Percentiles rank a stretch among this genome's conserved stretches.
These are phyloP conservation scores for Microctenopoma lineatum DNA, from an alignment of 2,797 vertebrate species.

Conservation along the genomic window DNA sequence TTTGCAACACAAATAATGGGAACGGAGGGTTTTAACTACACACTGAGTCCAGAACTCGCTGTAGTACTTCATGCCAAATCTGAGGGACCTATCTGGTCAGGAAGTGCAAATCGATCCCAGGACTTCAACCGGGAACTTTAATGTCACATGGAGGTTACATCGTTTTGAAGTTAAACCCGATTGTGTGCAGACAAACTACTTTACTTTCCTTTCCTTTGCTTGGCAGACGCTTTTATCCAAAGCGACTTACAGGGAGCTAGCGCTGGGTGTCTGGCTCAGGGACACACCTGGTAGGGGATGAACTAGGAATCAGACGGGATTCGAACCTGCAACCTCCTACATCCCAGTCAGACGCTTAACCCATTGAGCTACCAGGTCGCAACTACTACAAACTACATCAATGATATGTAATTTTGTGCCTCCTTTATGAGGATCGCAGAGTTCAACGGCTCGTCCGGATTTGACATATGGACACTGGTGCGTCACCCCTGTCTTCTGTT, in stretches of 20 bases:
- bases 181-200: slow-evolving; percentile 14
- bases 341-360: too few relatives aligned
- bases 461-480: neutral
- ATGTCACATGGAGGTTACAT: slow-evolving; percentile 23
- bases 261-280: too few relatives aligned
- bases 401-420: slow-evolving; percentile 26
- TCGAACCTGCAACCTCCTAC: too few relatives aligned
- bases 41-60: slow-evolving; percentile 14
- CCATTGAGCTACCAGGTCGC: too few relatives aligned
- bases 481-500: neutral
- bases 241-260: too few relatives aligned
- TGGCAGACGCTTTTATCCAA: too few relatives aligned
- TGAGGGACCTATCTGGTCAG: slow-evolving; percentile 42
- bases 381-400: neutral
- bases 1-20: slow-evolving; percentile 29
- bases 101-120: slow-evolving; percentile 72
- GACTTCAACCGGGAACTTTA: slow-evolving; percentile 34
- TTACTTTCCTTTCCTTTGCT: too few relatives aligned
- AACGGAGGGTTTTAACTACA: slow-evolving; percentile 26
- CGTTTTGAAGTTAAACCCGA: slow-evolving; percentile 12
- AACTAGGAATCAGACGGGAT: too few relatives aligned
- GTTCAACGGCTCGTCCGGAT: slow-evolving; percentile 1
- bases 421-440: slow-evolving; percentile 13
- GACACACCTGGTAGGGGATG: too few relatives aligned
- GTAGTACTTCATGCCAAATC: slow-evolving; percentile 57